phyloP scores from a whole-genome alignment of 1,140 invertebrate species.

The Adelges cooleyi region DNA sequence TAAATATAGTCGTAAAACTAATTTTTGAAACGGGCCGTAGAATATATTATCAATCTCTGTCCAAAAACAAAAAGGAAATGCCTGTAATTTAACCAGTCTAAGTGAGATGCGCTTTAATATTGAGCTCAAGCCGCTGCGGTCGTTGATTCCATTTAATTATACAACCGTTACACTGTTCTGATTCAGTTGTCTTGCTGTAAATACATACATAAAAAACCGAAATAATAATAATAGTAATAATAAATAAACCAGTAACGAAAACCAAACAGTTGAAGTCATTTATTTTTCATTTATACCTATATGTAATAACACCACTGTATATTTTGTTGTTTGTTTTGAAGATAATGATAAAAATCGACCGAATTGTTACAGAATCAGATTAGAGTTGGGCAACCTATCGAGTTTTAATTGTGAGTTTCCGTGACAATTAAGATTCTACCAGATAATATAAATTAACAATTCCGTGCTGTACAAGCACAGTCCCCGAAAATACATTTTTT shows the following conservation, averaged over 20 bases:
- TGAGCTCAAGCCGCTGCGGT: slow-evolving; percentile 6
- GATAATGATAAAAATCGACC: not conserved
- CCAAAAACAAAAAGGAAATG: slow-evolving; percentile 19
- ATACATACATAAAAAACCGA: not conserved
- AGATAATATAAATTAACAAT: too few relatives aligned
- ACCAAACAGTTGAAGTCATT: not conserved
- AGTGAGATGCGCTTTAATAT: slow-evolving; percentile 1
- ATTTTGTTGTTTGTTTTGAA: not conserved
- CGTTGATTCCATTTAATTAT: slow-evolving; percentile 24
- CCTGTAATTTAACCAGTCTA: slow-evolving; percentile 15
- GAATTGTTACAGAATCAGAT: not conserved
- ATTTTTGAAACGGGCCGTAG: slow-evolving; percentile 8
- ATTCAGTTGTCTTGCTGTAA: not conserved
- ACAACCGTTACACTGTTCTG: slow-evolving; percentile 21
- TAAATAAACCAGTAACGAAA: not conserved
- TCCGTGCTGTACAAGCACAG: too few relatives aligned
- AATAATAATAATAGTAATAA: not conserved
- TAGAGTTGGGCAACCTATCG: not conserved
- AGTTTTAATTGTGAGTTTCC: not conserved
- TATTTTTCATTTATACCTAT: not conserved
- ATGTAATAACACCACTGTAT: not conserved
- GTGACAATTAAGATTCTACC: not conserved
- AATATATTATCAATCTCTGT: slow-evolving; percentile 23
- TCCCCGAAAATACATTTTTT: too few relatives aligned
- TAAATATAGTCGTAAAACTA: slow-evolving; percentile 16